Evolutionary conservation across 2,888 invertebrate species (phyloP).

Genomic region (Caenorhabditis afra): DNA sequence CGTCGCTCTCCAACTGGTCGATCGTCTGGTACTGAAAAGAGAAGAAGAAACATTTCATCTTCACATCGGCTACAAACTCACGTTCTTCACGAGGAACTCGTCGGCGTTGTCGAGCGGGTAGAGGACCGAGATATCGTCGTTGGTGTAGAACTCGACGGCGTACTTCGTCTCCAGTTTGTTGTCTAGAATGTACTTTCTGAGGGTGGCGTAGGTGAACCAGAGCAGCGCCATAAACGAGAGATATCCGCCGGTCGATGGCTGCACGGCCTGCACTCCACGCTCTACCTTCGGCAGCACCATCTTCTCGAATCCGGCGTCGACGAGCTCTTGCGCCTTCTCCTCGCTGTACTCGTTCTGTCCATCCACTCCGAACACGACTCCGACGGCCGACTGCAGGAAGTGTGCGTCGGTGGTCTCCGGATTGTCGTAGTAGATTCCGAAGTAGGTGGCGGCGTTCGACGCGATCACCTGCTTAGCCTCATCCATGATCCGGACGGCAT

Average conservation of each 20-base stretch:
- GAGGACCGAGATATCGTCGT: constrained; percentile 64
- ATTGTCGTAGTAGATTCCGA: constrained; percentile 76
- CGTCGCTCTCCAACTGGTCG: constrained; percentile 64
- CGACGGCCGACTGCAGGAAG: constrained; percentile 73
- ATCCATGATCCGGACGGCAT: constrained; percentile 40
- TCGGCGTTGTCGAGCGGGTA: constrained; percentile 72
- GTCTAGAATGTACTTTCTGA: constrained; percentile 64
- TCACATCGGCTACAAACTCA: background rate
- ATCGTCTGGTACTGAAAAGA: constrained; percentile 64
- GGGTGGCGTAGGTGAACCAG: constrained; percentile 62
- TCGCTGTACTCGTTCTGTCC: constrained; percentile 61
- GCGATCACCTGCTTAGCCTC: constrained; percentile 61
- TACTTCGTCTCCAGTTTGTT: constrained; percentile 60
- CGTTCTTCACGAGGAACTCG: constrained; percentile 74
- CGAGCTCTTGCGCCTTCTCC: constrained; percentile 66
- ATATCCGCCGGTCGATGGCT: constrained; percentile 60
- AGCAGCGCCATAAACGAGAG: constrained; percentile 67
- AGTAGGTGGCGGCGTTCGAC: constrained; percentile 56
- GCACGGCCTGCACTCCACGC: constrained; percentile 67
- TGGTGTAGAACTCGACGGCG: constrained; percentile 67
- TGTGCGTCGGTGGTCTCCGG: constrained; percentile 59
- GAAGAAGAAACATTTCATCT: background rate
- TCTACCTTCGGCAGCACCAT: constrained; percentile 67
- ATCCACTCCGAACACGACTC: constrained; percentile 68
- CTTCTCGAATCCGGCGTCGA: constrained; percentile 71